Base-by-base conservation (phyloP, 2,888 invertebrate species). In the Melieria omissa region DNA sequence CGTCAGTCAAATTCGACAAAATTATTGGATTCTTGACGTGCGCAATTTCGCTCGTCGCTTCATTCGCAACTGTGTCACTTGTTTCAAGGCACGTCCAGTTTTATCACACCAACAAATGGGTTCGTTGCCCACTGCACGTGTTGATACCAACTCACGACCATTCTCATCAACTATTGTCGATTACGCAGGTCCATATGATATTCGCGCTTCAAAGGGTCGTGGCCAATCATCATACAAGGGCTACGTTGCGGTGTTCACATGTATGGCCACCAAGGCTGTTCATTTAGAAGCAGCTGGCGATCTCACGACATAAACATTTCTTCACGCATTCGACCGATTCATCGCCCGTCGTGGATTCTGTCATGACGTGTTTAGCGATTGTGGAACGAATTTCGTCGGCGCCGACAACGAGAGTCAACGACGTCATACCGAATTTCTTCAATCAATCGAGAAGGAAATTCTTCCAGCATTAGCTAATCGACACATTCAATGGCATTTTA, bases 1-100 rank as follows among this genome's bases (percentile, higher is more conserved):
- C 46, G 64, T 70, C 57, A 70, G 63, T 57, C 64, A 64, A 64
- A 70, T 70, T 64, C 67, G 58, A 6, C 67, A 67, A 67, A 67
- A 14, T 67, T 67, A 67, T 46, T 67, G 67, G 67, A 67, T 67
- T 14, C 60, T 67, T 12, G 60, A 67, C 29, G 67, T 60, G 7
- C 67, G 67, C 5, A 47, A 58, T 60, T 42, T n/a, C n/a, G n/a
- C n/a, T n/a, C n/a, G n/a, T n/a, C n/a, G n/a, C n/a, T n/a, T n/a
- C n/a, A n/a, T n/a, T n/a, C n/a, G n/a, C n/a, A n/a, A n/a, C n/a
- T n/a, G n/a, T n/a, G n/a, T n/a, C n/a, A n/a, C n/a, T n/a, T n/a
- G n/a, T n/a, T n/a, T n/a, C n/a, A n/a, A n/a, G n/a, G n/a, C n/a
- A n/a, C n/a, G n/a, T n/a, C n/a, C n/a, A n/a, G n/a, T n/a, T n/a